Evolutionary conservation across 2,888 invertebrate genomes (phyloP).

Genomic region (Metellina segmentata): DNA sequence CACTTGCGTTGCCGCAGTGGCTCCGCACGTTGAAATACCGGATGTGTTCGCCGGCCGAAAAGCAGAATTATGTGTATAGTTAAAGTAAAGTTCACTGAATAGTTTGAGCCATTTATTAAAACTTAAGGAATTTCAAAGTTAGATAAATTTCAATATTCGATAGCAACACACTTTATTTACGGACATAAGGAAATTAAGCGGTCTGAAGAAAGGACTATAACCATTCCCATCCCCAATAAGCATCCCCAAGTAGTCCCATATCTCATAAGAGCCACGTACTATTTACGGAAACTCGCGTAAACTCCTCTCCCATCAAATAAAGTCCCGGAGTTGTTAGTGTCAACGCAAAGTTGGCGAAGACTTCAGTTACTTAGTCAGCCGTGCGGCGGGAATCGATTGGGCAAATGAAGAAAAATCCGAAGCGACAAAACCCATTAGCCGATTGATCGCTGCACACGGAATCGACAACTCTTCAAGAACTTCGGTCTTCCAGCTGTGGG

Average conservation of each 20-base stretch:
- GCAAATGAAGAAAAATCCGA: slow-evolving; percentile 53
- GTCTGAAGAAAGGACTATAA: neutral
- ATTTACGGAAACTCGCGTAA: slow-evolving; percentile 7
- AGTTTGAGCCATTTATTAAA: no score
- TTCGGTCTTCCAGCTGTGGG: neutral
- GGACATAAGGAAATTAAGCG: neutral
- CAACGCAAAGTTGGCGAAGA: slow-evolving; percentile 19
- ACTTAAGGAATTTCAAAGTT: no score
- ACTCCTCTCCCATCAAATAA: slow-evolving; percentile 17
- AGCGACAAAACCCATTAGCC: slow-evolving; percentile 58
- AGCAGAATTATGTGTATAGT: no score
- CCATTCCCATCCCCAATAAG: neutral
- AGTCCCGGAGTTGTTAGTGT: slow-evolving; percentile 7
- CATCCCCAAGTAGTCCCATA: neutral
- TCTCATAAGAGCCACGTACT: neutral
- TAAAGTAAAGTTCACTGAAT: no score
- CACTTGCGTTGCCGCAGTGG: no score
- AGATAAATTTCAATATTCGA: no score
- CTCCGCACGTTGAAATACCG: no score
- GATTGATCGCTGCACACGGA: slow-evolving; percentile 41
- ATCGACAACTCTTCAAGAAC: neutral
- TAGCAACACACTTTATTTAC: no score
- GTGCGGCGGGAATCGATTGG: slow-evolving; percentile 17
- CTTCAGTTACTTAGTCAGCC: slow-evolving; percentile 7
- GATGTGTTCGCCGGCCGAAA: no score